Conservation (phyloP, 2,113 vertebrate species). For the Ailuropoda melanoleuca region DNA sequence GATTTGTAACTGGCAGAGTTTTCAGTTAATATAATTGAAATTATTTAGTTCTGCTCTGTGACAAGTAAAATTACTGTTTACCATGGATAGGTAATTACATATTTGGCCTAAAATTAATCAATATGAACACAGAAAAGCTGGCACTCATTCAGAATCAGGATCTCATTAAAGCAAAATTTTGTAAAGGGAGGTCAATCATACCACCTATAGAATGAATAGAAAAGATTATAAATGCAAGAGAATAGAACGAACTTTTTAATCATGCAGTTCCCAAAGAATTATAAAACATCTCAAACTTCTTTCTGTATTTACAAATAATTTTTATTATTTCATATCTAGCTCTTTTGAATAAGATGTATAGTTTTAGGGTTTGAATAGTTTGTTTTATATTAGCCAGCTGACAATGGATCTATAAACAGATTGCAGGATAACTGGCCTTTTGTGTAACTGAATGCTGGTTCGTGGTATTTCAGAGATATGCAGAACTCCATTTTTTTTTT, state of each 20-base stretch:
- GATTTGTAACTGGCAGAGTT: background rate
- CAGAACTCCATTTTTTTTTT: background rate
- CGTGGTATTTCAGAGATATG: background rate
- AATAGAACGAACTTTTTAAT: slow-evolving; percentile 13
- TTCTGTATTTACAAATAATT: slow-evolving; percentile 21
- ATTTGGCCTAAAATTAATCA: slow-evolving; percentile 41
- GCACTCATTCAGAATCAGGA: background rate
- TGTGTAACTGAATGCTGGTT: background rate
- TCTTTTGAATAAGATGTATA: background rate
- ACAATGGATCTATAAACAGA: background rate
- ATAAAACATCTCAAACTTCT: background rate
- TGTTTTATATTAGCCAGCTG: background rate
- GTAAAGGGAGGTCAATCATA: background rate
- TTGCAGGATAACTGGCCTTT: background rate
- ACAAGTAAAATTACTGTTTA: slow-evolving; percentile 54
- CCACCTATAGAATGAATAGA: background rate
- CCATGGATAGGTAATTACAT: slow-evolving; percentile 41
- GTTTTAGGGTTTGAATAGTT: slow-evolving; percentile 4
- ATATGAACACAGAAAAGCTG: background rate
- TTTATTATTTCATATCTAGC: background rate
- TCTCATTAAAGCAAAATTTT: background rate
- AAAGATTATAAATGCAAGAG: background rate
- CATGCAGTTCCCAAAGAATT: background rate
- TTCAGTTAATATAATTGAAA: slow-evolving; percentile 31
- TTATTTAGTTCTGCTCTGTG: slow-evolving; percentile 39